These are phyloP conservation scores for Papilio protenor DNA, from an alignment of 2,888 invertebrate genomes.

Conservation along the genomic window DNA sequence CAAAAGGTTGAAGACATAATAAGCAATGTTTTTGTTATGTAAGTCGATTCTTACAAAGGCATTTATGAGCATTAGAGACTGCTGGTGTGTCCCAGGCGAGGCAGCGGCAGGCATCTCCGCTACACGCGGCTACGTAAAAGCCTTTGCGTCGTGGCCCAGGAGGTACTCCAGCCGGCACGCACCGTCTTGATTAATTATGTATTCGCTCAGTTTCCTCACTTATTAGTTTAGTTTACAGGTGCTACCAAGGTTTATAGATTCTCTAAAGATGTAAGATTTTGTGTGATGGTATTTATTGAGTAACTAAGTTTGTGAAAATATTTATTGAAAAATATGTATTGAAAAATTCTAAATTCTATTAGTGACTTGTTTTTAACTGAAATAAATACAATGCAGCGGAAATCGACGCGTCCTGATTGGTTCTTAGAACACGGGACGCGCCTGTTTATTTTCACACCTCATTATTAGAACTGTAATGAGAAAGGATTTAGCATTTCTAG, in stretches of 20 bases:
- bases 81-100: not conserved
- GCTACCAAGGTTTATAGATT: not conserved
- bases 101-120: constrained; percentile 13
- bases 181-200: not conserved
- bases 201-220: not conserved
- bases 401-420: constrained; percentile 14
- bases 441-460: not conserved
- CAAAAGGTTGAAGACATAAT: not conserved
- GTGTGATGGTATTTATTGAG: not conserved
- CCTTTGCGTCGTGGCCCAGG: not conserved
- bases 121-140: constrained; percentile 17
- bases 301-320: not conserved
- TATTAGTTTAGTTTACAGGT: not conserved
- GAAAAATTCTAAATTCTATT: not conserved
- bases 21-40: not conserved
- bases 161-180: not conserved
- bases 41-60: not conserved
- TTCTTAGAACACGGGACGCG: constrained; percentile 28
- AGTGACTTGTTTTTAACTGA: not conserved
- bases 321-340: not conserved
- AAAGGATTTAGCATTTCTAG: not conserved
- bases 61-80: not conserved
- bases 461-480: constrained; percentile 4
- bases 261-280: not conserved
- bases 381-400: not conserved